These are phyloP conservation scores for Drosophila testacea DNA, from an alignment of 2,888 invertebrate genomes.

Conservation along the genomic window DNA sequence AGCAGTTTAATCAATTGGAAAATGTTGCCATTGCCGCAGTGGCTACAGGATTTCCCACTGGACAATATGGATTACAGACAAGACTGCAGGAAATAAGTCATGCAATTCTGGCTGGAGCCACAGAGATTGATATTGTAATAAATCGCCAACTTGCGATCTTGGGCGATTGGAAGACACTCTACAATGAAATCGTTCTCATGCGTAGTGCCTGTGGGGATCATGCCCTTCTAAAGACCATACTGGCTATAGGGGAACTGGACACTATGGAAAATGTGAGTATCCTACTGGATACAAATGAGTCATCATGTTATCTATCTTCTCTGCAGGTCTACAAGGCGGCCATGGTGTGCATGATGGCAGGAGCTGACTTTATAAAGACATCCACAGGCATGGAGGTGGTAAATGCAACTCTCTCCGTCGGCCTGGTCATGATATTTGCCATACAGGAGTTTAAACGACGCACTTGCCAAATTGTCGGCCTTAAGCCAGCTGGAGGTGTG, in stretches of 20 bases:
- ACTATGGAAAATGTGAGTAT: constrained; percentile 90
- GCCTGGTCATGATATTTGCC: constrained; percentile 97
- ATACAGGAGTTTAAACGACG: constrained; percentile 91
- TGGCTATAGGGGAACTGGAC: constrained; percentile 96
- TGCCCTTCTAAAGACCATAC: constrained; percentile 95
- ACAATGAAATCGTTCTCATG: constrained; percentile 93
- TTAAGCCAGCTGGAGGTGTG: constrained; percentile 99
- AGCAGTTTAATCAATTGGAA: constrained; percentile 86
- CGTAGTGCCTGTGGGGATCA: constrained; percentile 89
- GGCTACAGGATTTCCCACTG: constrained; percentile 98
- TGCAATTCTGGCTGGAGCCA: constrained; percentile 93
- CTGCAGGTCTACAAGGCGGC: constrained; percentile 93
- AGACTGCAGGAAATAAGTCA: constrained; percentile 93
- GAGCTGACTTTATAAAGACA: constrained; percentile 99
- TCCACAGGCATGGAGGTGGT: constrained; percentile 98
- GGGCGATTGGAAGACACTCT: constrained; percentile 93
- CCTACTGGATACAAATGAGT: no score
- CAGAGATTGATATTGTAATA: constrained; percentile 98
- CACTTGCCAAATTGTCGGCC: constrained; percentile 93
- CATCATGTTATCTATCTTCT: neutral
- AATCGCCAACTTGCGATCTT: constrained; percentile 94
- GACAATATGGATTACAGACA: constrained; percentile 92
- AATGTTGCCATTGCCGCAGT: constrained; percentile 93
- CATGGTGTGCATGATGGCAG: constrained; percentile 97
- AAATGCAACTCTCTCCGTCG: constrained; percentile 96